Percentiles rank a stretch among this genome's conserved stretches.
phyloP scores from a whole-genome alignment of 2,888 invertebrate species.

The Entomobrya proxima region DNA sequence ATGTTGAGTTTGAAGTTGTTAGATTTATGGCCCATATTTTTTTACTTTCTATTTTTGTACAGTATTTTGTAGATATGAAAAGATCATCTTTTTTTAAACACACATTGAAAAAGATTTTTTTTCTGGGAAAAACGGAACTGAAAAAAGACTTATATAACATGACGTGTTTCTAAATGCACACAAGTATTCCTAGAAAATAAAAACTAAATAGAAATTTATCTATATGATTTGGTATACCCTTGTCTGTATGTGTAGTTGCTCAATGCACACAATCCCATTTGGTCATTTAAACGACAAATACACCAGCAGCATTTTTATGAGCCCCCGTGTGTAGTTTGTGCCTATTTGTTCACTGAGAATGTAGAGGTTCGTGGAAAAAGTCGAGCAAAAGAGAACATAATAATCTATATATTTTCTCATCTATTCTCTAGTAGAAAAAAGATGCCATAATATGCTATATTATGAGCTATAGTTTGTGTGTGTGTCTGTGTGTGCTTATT shows the following conservation, averaged over 20 bases:
- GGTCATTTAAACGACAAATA: too few relatives aligned
- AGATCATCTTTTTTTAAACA: conserved; percentile 12
- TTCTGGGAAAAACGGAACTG: neutral
- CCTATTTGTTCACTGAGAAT: too few relatives aligned
- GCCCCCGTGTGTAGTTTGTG: too few relatives aligned
- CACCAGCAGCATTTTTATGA: too few relatives aligned
- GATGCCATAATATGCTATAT: too few relatives aligned
- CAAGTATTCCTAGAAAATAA: neutral
- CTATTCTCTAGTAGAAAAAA: too few relatives aligned
- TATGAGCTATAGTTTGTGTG: neutral
- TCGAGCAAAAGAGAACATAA: too few relatives aligned
- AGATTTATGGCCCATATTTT: conserved; percentile 50
- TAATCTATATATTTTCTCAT: too few relatives aligned
- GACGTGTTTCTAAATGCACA: neutral
- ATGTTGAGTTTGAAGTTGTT: conserved; percentile 6
- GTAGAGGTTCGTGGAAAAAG: too few relatives aligned
- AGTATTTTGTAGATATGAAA: conserved; percentile 22
- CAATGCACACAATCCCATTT: too few relatives aligned
- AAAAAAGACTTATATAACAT: neutral
- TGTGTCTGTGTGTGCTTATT: neutral
- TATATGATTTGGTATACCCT: too few relatives aligned
- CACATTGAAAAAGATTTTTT: neutral
- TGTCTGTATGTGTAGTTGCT: too few relatives aligned
- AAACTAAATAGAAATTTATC: neutral
- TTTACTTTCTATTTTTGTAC: conserved; percentile 31